These are phyloP conservation scores for Colistium nudipinnis DNA, from an alignment of 2,113 vertebrate genomes.

Conservation along the genomic window DNA sequence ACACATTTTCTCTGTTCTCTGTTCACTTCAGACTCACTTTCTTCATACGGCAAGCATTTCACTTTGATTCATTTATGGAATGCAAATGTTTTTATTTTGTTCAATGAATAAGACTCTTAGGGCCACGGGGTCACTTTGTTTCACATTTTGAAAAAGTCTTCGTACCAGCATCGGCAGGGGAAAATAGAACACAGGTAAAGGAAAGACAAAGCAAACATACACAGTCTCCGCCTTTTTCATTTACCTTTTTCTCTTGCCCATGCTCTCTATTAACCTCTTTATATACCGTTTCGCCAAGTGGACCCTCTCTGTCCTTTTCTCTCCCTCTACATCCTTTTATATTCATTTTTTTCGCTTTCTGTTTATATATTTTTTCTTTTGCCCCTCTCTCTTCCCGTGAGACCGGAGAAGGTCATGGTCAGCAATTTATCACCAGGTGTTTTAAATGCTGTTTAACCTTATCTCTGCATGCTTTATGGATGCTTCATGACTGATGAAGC, in stretches of 20 bases:
- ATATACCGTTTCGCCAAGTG: slow-evolving; percentile 33
- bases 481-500: slow-evolving; percentile 67
- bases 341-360: slow-evolving; percentile 39
- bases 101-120: background rate
- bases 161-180: no score
- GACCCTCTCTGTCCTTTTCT: slow-evolving; percentile 53
- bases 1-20: background rate
- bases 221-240: slow-evolving; percentile 40
- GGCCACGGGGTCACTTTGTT: background rate
- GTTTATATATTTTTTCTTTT: slow-evolving; percentile 5
- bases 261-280: slow-evolving; percentile 66
- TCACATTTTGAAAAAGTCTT: background rate
- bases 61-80: background rate
- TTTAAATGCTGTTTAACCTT: slow-evolving; percentile 79
- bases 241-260: slow-evolving; percentile 37
- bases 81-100: background rate
- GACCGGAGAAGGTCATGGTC: slow-evolving; percentile 66
- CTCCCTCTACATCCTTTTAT: slow-evolving; percentile 53
- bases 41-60: background rate
- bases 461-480: slow-evolving; percentile 75
- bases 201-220: slow-evolving; percentile 21
- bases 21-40: background rate
- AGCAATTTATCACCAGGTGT: slow-evolving; percentile 79
- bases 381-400: slow-evolving; percentile 18
- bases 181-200: slow-evolving; percentile 7